Conservation (phyloP, 2,888 invertebrate species). For the Hirtodrosophila histrioides region DNA sequence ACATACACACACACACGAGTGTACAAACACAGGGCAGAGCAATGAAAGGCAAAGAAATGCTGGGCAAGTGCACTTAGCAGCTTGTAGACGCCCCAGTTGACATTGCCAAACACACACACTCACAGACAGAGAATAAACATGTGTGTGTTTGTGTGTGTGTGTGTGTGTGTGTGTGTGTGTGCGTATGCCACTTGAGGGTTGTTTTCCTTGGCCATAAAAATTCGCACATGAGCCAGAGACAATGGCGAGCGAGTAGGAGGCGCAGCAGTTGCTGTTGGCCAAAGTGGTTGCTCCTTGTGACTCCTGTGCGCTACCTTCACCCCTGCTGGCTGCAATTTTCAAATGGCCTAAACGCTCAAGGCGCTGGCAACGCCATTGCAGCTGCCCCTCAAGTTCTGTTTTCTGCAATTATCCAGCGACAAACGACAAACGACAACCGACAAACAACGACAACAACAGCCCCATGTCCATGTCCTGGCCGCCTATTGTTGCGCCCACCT, state of each 20-base stretch:
- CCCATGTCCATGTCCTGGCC: constrained; percentile 61
- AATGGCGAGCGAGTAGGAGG: constrained; percentile 53
- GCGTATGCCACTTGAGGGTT: constrained; percentile 70
- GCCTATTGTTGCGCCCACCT: constrained; percentile 55
- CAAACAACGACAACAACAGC: constrained; percentile 51
- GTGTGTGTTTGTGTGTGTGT: neutral
- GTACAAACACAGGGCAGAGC: constrained; percentile 14
- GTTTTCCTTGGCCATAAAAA: constrained; percentile 73
- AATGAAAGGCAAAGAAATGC: constrained; percentile 65
- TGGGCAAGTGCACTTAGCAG: constrained; percentile 79
- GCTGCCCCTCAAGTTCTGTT: constrained; percentile 50
- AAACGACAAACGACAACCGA: constrained; percentile 31
- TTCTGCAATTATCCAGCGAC: constrained; percentile 60
- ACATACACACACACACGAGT: constrained; percentile 1
- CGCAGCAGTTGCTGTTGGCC: constrained; percentile 42
- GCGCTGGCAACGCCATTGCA: constrained; percentile 50
- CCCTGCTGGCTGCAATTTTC: constrained; percentile 69
- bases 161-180: constrained; percentile 20
- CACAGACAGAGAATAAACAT: constrained; percentile 24
- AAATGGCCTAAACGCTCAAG: constrained; percentile 77
- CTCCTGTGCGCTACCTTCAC: constrained; percentile 12
- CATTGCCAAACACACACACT: constrained; percentile 59
- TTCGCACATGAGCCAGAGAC: constrained; percentile 72
- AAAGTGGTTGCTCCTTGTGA: constrained; percentile 53
- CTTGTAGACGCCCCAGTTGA: constrained; percentile 75